phyloP scores from a whole-genome alignment of 2,888 invertebrate genomes.

The Odontocolon sp. region DNA sequence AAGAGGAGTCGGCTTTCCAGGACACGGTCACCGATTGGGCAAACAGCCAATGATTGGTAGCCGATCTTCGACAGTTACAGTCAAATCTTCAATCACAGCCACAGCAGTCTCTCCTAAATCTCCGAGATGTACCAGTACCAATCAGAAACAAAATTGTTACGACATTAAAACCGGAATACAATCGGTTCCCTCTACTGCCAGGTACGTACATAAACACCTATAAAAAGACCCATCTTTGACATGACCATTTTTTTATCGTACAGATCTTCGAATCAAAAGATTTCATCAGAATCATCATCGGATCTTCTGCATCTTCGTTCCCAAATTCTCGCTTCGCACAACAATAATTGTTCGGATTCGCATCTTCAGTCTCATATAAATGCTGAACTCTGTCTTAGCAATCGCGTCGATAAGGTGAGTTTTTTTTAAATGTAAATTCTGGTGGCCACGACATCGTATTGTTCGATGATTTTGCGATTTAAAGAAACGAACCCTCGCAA shows the following conservation, averaged over 20 bases:
- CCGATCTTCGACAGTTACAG: constrained; percentile 3
- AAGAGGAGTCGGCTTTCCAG: constrained; percentile 70
- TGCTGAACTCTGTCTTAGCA: constrained; percentile 68
- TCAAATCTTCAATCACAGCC: constrained; percentile 15
- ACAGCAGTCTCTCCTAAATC: constrained; percentile 29
- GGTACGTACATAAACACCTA: constrained; percentile 14
- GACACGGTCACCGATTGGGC: constrained; percentile 75
- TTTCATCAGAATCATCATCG: constrained; percentile 56
- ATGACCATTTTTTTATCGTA: no score
- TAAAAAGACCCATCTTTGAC: neutral
- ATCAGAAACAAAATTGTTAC: constrained; percentile 43
- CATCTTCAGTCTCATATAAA: constrained; percentile 76
- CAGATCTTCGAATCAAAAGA: constrained; percentile 62
- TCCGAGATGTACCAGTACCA: constrained; percentile 9
- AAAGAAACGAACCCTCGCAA: constrained; percentile 63
- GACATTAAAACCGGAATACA: constrained; percentile 45
- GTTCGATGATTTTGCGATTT: neutral
- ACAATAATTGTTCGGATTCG: constrained; percentile 71
- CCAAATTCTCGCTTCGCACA: constrained; percentile 72
- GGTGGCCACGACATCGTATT: neutral
- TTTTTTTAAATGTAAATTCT: neutral
- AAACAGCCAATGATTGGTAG: constrained; percentile 57
- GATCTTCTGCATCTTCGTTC: constrained; percentile 68
- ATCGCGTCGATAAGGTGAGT: constrained; percentile 68
- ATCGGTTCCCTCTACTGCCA: constrained; percentile 35